Conservation (phyloP, 2,797 vertebrate species). For the Gephyroberyx darwinii region DNA sequence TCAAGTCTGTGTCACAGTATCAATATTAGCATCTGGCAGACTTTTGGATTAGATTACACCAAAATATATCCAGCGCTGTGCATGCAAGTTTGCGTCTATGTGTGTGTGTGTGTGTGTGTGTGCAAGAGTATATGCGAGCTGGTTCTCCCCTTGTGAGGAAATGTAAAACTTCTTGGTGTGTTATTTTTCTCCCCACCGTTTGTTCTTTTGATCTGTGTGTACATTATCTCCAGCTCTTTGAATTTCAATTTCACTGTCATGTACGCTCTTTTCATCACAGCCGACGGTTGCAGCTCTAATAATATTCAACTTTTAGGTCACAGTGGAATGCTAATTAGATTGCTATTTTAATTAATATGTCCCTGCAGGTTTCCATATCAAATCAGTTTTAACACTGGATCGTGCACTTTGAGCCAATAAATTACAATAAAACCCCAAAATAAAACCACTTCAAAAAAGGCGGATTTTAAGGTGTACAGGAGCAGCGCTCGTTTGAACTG, state of each 20-base stretch:
- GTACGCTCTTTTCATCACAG: conserved; percentile 85
- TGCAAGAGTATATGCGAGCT: conserved; percentile 39
- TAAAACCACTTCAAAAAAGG: conserved; percentile 76
- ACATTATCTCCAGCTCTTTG: conserved; percentile 87
- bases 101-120: conserved; percentile 1
- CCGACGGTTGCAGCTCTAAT: conserved; percentile 84
- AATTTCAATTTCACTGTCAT: conserved; percentile 88
- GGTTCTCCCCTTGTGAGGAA: conserved; percentile 74
- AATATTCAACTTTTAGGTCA: conserved; percentile 88
- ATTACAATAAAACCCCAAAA: conserved; percentile 78
- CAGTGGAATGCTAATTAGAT: conserved; percentile 87
- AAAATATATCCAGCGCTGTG: conserved; percentile 36
- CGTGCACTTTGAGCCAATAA: conserved; percentile 82
- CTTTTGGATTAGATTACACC: conserved; percentile 45
- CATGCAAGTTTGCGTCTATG: background rate
- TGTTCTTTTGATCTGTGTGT: conserved; percentile 89
- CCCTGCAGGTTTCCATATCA: conserved; percentile 85
- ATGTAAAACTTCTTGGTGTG: conserved; percentile 80
- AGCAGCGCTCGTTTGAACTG: conserved; percentile 69
- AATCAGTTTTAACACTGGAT: conserved; percentile 80
- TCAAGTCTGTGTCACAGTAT: conserved; percentile 29
- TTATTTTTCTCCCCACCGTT: conserved; percentile 81
- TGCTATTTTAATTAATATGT: conserved; percentile 87
- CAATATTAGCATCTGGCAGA: conserved; percentile 27
- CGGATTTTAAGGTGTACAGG: conserved; percentile 72